phyloP scores from a whole-genome alignment of 1,140 invertebrate genomes.

The Drosophila funebris region DNA sequence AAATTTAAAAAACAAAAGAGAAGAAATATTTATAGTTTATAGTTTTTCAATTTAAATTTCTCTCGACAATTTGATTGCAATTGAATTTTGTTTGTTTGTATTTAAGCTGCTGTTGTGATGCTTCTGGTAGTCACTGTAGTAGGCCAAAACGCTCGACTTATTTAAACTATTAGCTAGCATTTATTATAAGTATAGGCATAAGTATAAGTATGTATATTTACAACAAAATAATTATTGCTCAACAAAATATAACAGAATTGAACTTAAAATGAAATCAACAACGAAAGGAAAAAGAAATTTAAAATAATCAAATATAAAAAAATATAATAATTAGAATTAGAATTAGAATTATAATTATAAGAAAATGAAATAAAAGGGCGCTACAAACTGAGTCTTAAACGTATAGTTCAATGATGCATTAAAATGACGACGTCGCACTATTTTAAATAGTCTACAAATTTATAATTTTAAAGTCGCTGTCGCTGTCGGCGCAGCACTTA shows the following conservation, averaged over 20 bases:
- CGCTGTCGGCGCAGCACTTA: conserved; percentile 52
- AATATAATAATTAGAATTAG: conserved; percentile 40
- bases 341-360: too few relatives aligned
- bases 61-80: conserved; percentile 42
- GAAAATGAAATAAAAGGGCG: neutral
- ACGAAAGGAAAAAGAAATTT: conserved; percentile 41
- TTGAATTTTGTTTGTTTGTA: conserved; percentile 55
- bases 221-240: conserved; percentile 58
- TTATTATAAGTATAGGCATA: conserved; percentile 29
- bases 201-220: conserved; percentile 55
- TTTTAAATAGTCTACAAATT: conserved; percentile 80
- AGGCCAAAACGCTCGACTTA: conserved; percentile 39
- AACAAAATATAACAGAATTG: conserved; percentile 73
- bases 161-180: conserved; percentile 31
- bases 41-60: conserved; percentile 44
- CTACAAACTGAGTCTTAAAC: conserved; percentile 33
- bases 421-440: conserved; percentile 57
- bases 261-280: conserved; percentile 80
- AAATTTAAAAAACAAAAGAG: conserved; percentile 31
- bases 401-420: conserved; percentile 47
- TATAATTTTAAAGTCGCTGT: conserved; percentile 76
- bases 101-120: conserved; percentile 56
- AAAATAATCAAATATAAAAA: conserved; percentile 44
- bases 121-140: conserved; percentile 51
- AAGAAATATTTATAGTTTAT: neutral